phyloP scores from a whole-genome alignment of 2,888 invertebrate species.

The Agriopis marginaria region DNA sequence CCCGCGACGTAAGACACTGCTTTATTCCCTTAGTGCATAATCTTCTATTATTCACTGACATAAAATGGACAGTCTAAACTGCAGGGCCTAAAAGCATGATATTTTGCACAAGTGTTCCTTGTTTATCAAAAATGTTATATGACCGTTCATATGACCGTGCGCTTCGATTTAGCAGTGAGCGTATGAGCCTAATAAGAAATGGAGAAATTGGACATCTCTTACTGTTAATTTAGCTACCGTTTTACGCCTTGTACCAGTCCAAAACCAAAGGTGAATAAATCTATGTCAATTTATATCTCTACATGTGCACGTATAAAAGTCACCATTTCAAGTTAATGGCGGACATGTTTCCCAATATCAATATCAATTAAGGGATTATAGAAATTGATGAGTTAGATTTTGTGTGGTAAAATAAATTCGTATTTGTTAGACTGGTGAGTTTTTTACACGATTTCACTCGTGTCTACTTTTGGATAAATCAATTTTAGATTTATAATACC shows the following conservation, averaged over 20 bases:
- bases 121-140: too few species aligned
- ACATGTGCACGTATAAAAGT: constrained; percentile 33
- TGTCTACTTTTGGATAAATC: too few species aligned
- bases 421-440: constrained; percentile 2
- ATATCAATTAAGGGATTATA: constrained; percentile 34
- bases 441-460: neutral
- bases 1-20: too few species aligned
- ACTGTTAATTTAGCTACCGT: neutral
- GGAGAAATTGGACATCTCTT: constrained; percentile 1
- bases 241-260: constrained; percentile 13
- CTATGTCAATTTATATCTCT: constrained; percentile 27
- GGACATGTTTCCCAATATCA: constrained; percentile 28
- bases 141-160: too few species aligned
- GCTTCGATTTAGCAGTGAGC: too few species aligned
- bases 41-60: too few species aligned
- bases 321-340: constrained; percentile 23
- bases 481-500: too few species aligned
- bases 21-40: too few species aligned
- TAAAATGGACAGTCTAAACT: too few species aligned
- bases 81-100: too few species aligned
- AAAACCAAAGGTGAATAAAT: constrained; percentile 35
- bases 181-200: too few species aligned
- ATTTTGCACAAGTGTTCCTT: too few species aligned
- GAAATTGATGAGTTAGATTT: constrained; percentile 19
- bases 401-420: constrained; percentile 11